phyloP scores from a whole-genome alignment of 2,888 invertebrate genomes.

The Hololepta plana region DNA sequence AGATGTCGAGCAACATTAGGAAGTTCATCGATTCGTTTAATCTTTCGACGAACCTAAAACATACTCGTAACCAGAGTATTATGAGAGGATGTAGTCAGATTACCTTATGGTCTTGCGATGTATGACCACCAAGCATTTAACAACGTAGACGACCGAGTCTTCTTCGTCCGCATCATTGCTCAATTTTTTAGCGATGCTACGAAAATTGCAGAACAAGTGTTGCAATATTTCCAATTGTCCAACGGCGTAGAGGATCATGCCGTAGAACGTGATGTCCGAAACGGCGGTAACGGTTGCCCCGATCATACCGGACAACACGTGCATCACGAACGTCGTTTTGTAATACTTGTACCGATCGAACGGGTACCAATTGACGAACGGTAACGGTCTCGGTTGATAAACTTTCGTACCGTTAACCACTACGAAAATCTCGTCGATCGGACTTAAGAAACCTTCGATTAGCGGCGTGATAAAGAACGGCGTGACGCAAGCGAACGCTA shows the following conservation, averaged over 20 bases:
- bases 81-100: no score
- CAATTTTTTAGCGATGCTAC: slow-evolving; percentile 1
- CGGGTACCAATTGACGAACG: slow-evolving; percentile 13
- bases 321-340: slow-evolving; percentile 7
- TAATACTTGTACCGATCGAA: slow-evolving; percentile 12
- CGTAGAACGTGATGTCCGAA: slow-evolving; percentile 10
- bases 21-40: slow-evolving; percentile 12
- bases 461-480: slow-evolving; percentile 10
- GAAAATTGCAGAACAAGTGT: slow-evolving; percentile 8
- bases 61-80: no score
- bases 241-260: slow-evolving; percentile 11
- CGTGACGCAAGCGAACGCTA: slow-evolving; percentile 8
- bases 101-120: no score
- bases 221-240: slow-evolving; percentile 11
- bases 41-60: slow-evolving; percentile 12
- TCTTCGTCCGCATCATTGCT: no score
- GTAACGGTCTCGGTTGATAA: slow-evolving; percentile 9
- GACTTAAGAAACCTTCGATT: slow-evolving; percentile 6
- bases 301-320: slow-evolving; percentile 8
- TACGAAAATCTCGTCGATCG: slow-evolving; percentile 4
- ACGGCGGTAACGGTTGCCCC: slow-evolving; percentile 9
- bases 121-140: no score
- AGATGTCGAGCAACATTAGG: slow-evolving; percentile 16
- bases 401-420: slow-evolving; percentile 3
- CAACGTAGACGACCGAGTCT: no score